A percentile compares a stretch with the other conserved stretches of the same genome.
phyloP scores from a whole-genome alignment of 2,888 invertebrate genomes.

The Carcina quercana region DNA sequence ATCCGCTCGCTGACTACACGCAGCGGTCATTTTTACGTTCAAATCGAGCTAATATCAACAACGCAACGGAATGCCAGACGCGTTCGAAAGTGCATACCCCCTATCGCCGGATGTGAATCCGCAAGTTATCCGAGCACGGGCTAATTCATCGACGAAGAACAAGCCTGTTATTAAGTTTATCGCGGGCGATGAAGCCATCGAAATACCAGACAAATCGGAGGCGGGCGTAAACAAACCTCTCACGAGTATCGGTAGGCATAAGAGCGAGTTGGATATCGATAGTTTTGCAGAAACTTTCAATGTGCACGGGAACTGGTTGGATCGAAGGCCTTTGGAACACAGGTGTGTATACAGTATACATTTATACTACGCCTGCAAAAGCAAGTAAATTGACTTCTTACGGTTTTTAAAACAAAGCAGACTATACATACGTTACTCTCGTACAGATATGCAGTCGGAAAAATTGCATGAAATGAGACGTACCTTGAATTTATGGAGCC shows the following conservation, averaged over 20 bases:
- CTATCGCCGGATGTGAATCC: slow-evolving; percentile 61
- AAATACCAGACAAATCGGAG: slow-evolving; percentile 62
- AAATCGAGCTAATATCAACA: slow-evolving; percentile 16
- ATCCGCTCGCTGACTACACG: slow-evolving; percentile 21
- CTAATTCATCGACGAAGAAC: slow-evolving; percentile 66
- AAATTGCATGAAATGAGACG: too few species aligned
- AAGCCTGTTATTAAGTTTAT: slow-evolving; percentile 54
- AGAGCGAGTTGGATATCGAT: slow-evolving; percentile 69
- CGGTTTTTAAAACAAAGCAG: too few species aligned
- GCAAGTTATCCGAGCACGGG: slow-evolving; percentile 72
- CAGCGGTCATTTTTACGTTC: slow-evolving; percentile 17
- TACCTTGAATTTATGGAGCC: too few species aligned
- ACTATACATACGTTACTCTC: too few species aligned
- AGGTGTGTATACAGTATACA: too few species aligned
- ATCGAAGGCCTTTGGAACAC: slow-evolving; percentile 73
- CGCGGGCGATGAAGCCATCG: slow-evolving; percentile 55
- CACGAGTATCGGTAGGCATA: slow-evolving; percentile 44
- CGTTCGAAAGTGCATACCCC: slow-evolving; percentile 73
- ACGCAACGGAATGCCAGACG: slow-evolving; percentile 78
- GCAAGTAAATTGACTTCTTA: too few species aligned
- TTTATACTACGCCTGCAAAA: too few species aligned
- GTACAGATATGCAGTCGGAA: too few species aligned
- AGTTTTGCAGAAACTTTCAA: slow-evolving; percentile 70
- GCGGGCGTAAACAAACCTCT: slow-evolving; percentile 56
- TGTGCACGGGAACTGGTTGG: slow-evolving; percentile 68